phyloP scores from a whole-genome alignment of 1,140 invertebrate species.

The Euura saliciscinereae region DNA sequence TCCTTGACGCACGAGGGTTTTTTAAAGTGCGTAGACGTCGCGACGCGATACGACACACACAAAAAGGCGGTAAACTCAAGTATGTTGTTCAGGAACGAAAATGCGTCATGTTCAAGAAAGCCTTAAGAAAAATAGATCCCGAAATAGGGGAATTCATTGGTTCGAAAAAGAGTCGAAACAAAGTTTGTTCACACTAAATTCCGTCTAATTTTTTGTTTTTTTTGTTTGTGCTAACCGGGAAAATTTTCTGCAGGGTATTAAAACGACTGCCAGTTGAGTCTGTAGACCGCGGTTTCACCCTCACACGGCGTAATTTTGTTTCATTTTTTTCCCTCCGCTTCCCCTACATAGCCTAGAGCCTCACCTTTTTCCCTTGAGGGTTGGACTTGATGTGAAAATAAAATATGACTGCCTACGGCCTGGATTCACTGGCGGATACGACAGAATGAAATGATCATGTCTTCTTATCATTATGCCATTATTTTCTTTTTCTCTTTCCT shows the following conservation, averaged over 20 bases:
- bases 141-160: too few species aligned
- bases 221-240: too few species aligned
- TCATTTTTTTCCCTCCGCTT: not conserved
- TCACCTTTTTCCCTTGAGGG: constrained; percentile 1
- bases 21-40: not conserved
- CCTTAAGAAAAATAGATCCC: too few species aligned
- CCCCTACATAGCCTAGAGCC: constrained; percentile 1
- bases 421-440: constrained; percentile 2
- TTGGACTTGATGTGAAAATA: constrained; percentile 7
- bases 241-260: not conserved
- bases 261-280: not conserved
- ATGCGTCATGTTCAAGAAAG: too few species aligned
- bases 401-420: not conserved
- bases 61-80: not conserved
- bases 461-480: not conserved
- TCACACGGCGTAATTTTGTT: constrained; percentile 2
- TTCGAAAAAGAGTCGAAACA: too few species aligned
- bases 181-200: too few species aligned
- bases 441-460: not conserved
- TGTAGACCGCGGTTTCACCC: not conserved
- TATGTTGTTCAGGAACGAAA: too few species aligned
- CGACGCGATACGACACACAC: not conserved
- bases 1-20: not conserved
- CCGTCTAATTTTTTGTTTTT: too few species aligned
- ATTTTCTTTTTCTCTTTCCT: too few species aligned